Evolutionary conservation across 2,113 vertebrate species (phyloP).

Genomic region (Anseranas semipalmata): DNA sequence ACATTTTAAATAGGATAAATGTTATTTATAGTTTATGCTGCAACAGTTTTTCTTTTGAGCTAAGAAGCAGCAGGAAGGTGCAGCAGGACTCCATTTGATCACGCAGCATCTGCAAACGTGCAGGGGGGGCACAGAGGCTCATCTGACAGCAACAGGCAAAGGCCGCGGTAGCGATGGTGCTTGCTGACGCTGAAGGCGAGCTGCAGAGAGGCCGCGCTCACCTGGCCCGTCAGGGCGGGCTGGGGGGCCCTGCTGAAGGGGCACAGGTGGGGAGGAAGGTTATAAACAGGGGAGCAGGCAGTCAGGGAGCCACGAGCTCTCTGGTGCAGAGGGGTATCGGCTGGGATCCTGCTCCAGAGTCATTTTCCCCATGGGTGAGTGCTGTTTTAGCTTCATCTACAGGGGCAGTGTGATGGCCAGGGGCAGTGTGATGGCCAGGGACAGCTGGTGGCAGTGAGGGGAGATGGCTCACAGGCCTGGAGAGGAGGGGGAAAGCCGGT

Average conservation of each 20-base stretch:
- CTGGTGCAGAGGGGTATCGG: rapidly evolving
- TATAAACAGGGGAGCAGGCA: neutral
- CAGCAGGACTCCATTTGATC: neutral
- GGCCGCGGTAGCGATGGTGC: rapidly evolving
- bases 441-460: neutral
- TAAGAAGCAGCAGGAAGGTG: neutral
- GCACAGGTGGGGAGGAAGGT: neutral
- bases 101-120: rapidly evolving
- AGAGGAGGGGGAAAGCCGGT: neutral
- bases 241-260: neutral
- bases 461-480: neutral
- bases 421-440: rapidly evolving
- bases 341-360: rapidly evolving
- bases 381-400: rapidly evolving
- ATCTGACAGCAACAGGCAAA: neutral
- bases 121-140: neutral
- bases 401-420: too few species aligned
- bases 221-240: neutral
- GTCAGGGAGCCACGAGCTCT: rapidly evolving
- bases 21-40: slow-evolving; percentile 34
- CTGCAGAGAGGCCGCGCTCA: neutral
- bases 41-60: neutral
- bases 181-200: neutral
- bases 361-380: rapidly evolving
- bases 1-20: slow-evolving; percentile 28